Evolutionary conservation across 2,888 invertebrate genomes (phyloP).

Genomic region (Netelia fuscicornis): DNA sequence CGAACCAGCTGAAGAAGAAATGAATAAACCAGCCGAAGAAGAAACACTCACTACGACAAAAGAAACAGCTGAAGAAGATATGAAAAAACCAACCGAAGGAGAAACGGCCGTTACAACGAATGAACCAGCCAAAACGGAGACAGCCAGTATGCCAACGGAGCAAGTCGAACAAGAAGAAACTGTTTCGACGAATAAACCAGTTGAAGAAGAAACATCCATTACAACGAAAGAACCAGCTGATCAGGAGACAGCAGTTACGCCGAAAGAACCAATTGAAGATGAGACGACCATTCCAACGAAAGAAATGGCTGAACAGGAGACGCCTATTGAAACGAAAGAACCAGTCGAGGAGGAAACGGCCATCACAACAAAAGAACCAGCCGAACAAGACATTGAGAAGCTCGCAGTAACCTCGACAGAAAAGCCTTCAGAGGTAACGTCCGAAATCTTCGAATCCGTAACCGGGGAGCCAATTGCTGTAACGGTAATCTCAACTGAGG

Average conservation of each 20-base stretch:
- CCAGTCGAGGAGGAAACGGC: neutral
- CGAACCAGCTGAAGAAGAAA: too few relatives aligned
- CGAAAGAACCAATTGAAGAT: conserved; percentile 41
- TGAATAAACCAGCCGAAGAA: too few relatives aligned
- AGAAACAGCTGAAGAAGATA: neutral
- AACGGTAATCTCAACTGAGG: conserved; percentile 12
- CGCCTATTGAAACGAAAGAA: conserved; percentile 49
- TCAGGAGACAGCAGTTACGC: conserved; percentile 52
- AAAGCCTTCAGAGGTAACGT: conserved; percentile 4
- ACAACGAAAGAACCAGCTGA: conserved; percentile 55
- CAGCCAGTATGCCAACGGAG: conserved; percentile 32
- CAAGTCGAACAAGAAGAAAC: conserved; percentile 51
- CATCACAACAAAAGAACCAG: conserved; percentile 14
- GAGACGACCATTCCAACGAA: neutral
- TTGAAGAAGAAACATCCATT: conserved; percentile 62
- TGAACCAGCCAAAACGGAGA: conserved; percentile 24
- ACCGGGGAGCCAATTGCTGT: conserved; percentile 11
- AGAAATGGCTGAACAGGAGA: conserved; percentile 45
- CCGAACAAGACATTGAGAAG: conserved; percentile 38
- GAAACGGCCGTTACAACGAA: conserved; percentile 53
- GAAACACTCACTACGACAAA: neutral
- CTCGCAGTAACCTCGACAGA: neutral
- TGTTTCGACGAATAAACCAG: conserved; percentile 54
- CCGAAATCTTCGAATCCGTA: neutral
- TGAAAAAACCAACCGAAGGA: conserved; percentile 36